phyloP scores from a whole-genome alignment of 2,113 vertebrate species.

The Gila orcuttii region DNA sequence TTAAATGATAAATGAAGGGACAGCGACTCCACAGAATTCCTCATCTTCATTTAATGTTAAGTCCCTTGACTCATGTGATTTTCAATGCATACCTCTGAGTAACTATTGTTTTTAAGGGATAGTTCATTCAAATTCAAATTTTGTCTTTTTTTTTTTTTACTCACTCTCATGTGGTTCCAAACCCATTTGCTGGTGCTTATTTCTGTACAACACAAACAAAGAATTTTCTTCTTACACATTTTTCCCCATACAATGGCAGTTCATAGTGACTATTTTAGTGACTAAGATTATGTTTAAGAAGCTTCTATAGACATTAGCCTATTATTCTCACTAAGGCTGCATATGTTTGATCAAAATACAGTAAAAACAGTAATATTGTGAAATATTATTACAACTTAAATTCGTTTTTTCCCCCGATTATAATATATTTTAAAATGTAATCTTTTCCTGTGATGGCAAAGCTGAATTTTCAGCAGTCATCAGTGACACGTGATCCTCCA shows the following conservation, averaged over 20 bases:
- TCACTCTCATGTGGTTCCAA: neutral
- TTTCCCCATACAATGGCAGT: neutral
- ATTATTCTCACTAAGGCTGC: too few species aligned
- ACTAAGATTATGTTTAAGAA: neutral
- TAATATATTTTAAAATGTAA: neutral
- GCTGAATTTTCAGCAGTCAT: neutral
- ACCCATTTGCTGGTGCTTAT: neutral
- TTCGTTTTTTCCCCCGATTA: too few species aligned
- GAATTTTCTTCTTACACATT: neutral
- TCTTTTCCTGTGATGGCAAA: neutral
- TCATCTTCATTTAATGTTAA: slow-evolving; percentile 9
- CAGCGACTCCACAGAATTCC: neutral
- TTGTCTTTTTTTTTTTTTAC: neutral
- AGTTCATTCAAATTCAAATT: neutral
- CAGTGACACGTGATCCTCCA: neutral
- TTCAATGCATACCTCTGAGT: neutral
- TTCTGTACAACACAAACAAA: neutral
- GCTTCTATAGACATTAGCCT: too few species aligned
- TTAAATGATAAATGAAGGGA: slow-evolving; percentile 28
- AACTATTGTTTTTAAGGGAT: neutral
- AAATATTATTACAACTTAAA: too few species aligned
- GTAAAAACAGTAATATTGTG: too few species aligned
- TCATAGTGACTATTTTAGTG: neutral
- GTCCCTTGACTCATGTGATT: neutral
- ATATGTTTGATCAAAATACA: too few species aligned